Evolutionary conservation across 1,140 invertebrate genomes (phyloP).

Genomic region (Hypothenemus hampei): DNA sequence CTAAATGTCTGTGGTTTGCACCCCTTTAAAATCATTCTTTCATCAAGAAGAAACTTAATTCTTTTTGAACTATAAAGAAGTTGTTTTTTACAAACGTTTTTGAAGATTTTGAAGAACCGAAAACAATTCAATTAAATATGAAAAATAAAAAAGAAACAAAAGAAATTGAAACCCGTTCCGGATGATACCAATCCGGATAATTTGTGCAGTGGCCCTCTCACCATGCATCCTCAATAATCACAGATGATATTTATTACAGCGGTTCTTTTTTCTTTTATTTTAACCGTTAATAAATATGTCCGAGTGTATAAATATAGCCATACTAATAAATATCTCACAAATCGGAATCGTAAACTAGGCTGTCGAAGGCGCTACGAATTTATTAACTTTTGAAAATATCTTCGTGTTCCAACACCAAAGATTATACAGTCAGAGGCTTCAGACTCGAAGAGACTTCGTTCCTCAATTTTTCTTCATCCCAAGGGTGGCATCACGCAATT

Average conservation of each 20-base stretch:
- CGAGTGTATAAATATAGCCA: conserved; percentile 35
- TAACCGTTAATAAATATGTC: conserved; percentile 42
- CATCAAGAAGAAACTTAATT: no score
- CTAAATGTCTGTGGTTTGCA: no score
- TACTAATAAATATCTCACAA: conserved; percentile 40
- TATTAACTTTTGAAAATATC: conserved; percentile 35
- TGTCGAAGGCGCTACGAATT: conserved; percentile 30
- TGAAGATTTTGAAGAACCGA: no score
- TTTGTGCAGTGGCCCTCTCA: conserved; percentile 30
- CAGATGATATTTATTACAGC: conserved; percentile 40
- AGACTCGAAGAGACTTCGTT: not conserved
- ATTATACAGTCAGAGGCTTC: conserved; percentile 21
- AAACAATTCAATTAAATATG: no score
- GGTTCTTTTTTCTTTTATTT: conserved; percentile 38
- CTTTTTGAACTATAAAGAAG: no score
- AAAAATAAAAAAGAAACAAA: not conserved
- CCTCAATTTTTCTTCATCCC: conserved; percentile 13
- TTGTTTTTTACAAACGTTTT: no score
- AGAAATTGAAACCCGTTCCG: conserved; percentile 3
- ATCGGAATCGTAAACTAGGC: conserved; percentile 40
- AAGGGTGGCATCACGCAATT: conserved; percentile 9
- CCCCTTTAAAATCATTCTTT: no score
- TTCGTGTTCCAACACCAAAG: conserved; percentile 27
- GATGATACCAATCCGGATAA: conserved; percentile 8
- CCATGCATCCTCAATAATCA: conserved; percentile 39